Base-by-base conservation (phyloP, 2,888 invertebrate species). In the Julus scanicus region DNA sequence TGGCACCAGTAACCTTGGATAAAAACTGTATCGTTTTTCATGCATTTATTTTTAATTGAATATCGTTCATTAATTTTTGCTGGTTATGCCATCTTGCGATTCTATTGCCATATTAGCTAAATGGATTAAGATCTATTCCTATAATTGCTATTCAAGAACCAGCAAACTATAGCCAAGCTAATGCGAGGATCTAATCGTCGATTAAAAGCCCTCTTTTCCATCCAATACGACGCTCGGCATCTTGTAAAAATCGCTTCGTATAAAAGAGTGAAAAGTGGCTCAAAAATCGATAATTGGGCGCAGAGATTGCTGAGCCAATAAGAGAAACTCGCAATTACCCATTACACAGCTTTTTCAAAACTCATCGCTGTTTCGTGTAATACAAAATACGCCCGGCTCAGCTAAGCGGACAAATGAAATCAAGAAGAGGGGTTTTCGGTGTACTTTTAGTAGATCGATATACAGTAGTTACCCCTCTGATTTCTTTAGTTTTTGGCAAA, bases 291-390 rank as follows among this genome's bases (percentile, higher is more conserved):
- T 57, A 57, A 57, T 57, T 57, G 57, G n/a, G 57, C 57, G n/a
- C 57, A 5, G 57, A 57, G 57, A 57, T 57, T 57, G 57, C 57
- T 57, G 57, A 57, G 57, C 17, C 57, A 57, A 57, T 57, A 57
- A 57, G 57, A 57, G 57, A 57, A 57, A 57, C 57, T 57, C 57
- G 57, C 57, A 57, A 57, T 57, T 57, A 57, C 57, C 57, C 57
- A n/a, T 57, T 57, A 57, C 57, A n/a, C 17, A 57, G 57, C 57
- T 57, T 57, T 57, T 57, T 57, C 57, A 57, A 57, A 57, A 57
- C 57, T 57, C 57, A 17, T 57, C 57, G 57, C 57, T 53, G 53
- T 44, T 44, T 44, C 44, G 44, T 44, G 44, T 44, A 44, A 44
- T 53, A 17, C 15, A 57, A 57, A 17, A n/a, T 57, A 57, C 57